These are phyloP conservation scores for Pangasius larnaudii DNA, from an alignment of 2,797 vertebrate species.

Conservation along the genomic window DNA sequence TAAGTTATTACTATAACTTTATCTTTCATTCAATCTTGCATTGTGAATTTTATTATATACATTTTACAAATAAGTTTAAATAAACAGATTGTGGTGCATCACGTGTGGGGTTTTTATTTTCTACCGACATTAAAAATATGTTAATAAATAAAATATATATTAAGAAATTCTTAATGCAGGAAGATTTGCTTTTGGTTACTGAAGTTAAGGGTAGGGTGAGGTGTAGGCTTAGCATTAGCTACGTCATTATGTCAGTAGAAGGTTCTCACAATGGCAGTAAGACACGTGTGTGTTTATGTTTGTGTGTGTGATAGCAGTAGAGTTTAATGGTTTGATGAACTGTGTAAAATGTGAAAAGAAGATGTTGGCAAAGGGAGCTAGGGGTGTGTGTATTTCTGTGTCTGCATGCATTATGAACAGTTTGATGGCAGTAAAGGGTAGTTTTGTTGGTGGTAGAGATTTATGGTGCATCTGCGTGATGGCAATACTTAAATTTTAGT, in stretches of 20 bases:
- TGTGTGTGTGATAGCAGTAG: background rate
- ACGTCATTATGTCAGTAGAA: background rate
- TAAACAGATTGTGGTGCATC: background rate
- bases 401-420: background rate
- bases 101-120: background rate
- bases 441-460: background rate
- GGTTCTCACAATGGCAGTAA: background rate
- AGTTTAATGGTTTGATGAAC: background rate
- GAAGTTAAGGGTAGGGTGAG: background rate
- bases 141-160: background rate
- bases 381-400: background rate
- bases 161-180: background rate
- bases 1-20: background rate
- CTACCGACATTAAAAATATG: background rate
- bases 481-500: background rate
- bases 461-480: background rate
- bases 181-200: background rate
- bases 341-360: background rate
- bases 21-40: background rate
- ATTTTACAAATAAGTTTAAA: background rate
- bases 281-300: background rate
- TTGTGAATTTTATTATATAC: background rate
- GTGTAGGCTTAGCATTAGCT: background rate
- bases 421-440: background rate
- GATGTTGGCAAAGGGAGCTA: background rate